Percentiles rank a stretch among this genome's conserved stretches.
Conservation (phyloP, 1,140 invertebrate genomes). For the Pygmarrhopalites habei region DNA sequence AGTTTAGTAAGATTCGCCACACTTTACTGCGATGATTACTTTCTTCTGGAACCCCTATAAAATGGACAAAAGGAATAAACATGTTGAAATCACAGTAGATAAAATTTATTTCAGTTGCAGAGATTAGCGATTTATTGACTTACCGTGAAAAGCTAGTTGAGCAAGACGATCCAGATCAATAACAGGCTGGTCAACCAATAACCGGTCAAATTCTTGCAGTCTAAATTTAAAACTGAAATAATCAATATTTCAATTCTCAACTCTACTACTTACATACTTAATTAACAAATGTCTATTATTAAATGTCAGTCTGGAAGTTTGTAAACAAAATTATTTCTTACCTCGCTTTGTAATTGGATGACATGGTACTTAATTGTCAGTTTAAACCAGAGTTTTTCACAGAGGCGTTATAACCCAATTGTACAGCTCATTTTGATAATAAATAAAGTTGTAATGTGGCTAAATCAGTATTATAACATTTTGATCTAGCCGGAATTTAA, state of each 20-base stretch:
- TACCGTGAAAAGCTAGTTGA: slow-evolving; percentile 69
- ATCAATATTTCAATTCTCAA: background rate
- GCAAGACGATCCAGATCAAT: slow-evolving; percentile 59
- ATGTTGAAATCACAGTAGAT: too few relatives aligned
- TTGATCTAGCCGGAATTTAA: too few relatives aligned
- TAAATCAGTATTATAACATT: too few relatives aligned
- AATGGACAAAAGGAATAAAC: too few relatives aligned
- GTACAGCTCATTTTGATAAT: too few relatives aligned
- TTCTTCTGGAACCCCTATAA: slow-evolving; percentile 22
- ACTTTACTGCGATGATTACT: slow-evolving; percentile 45
- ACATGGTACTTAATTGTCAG: background rate
- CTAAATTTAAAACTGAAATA: slow-evolving; percentile 4
- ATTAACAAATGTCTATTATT: too few relatives aligned
- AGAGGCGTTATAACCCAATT: too few relatives aligned
- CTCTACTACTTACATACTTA: too few relatives aligned
- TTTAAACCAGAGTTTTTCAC: background rate
- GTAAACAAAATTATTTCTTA: too few relatives aligned
- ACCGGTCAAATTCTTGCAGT: slow-evolving; percentile 5
- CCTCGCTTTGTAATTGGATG: slow-evolving; percentile 8
- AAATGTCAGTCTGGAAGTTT: too few relatives aligned
- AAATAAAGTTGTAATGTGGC: too few relatives aligned
- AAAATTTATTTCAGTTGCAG: slow-evolving; percentile 9
- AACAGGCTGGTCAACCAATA: background rate
- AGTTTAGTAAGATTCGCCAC: slow-evolving; percentile 77
- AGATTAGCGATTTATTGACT: too few relatives aligned